Evolutionary conservation across 2,797 vertebrate species (phyloP).

Genomic region (Psittacula derbiana): DNA sequence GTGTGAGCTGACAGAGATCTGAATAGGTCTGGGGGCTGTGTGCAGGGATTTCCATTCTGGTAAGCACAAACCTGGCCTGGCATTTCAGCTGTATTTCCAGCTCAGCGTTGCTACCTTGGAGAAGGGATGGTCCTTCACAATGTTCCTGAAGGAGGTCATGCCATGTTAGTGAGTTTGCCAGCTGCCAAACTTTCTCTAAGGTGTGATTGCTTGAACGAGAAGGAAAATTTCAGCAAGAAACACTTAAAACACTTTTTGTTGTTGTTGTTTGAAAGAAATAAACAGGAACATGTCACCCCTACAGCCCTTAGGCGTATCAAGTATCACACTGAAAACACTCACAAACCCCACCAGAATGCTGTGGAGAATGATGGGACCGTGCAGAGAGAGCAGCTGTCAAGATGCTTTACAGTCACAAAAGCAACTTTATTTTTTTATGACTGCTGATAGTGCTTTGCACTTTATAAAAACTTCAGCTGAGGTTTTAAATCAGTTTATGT

Average conservation of each 20-base stretch:
- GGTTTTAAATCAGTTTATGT: background rate
- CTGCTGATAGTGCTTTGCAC: background rate
- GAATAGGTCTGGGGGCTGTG: no score
- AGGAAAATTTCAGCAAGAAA: background rate
- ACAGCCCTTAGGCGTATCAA: background rate
- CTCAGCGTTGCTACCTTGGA: background rate
- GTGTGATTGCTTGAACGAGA: background rate
- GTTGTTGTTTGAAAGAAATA: background rate
- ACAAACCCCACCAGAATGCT: background rate
- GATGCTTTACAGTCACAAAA: background rate
- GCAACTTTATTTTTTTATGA: background rate
- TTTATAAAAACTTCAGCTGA: background rate
- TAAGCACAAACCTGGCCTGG: no score
- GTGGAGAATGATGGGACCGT: background rate
- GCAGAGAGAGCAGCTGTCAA: background rate
- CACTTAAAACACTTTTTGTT: background rate
- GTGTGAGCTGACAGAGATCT: accelerated
- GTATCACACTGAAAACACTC: background rate
- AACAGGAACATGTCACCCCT: background rate
- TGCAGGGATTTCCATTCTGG: background rate
- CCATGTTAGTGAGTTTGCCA: background rate
- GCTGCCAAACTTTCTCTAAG: background rate
- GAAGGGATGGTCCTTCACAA: background rate
- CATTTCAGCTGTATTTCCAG: accelerated
- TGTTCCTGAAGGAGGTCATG: background rate